phyloP scores from a whole-genome alignment of 1,140 invertebrate genomes.

The Leptinotarsa lineolata region DNA sequence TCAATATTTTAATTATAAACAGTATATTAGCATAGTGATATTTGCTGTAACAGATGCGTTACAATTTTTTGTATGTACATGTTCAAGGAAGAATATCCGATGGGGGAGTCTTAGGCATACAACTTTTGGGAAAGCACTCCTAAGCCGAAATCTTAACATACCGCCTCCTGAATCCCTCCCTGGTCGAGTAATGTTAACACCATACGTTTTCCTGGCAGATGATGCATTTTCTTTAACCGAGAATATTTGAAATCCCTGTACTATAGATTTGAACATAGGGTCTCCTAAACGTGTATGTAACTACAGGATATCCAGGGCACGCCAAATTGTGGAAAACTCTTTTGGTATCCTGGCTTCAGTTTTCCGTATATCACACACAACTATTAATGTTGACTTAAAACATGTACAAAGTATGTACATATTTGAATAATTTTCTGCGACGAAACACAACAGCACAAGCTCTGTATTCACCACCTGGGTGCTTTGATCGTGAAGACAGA shows the following conservation, averaged over 20 bases:
- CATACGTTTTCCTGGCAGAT: slow-evolving; percentile 19
- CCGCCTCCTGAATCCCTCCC: slow-evolving; percentile 7
- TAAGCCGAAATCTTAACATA: slow-evolving; percentile 1
- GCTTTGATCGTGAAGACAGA: slow-evolving; percentile 9
- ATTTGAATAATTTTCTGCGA: slow-evolving; percentile 1
- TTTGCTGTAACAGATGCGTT: slow-evolving; percentile 28
- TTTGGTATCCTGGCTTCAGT: slow-evolving; percentile 8
- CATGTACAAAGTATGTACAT: slow-evolving; percentile 1
- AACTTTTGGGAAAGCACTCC: slow-evolving; percentile 9
- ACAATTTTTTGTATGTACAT: background rate
- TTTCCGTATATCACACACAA: slow-evolving; percentile 9
- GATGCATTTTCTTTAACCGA: slow-evolving; percentile 20
- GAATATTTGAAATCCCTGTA: slow-evolving; percentile 20
- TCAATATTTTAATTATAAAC: background rate
- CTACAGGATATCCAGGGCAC: background rate
- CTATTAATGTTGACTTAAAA: slow-evolving; percentile 9
- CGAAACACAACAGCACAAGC: slow-evolving; percentile 15
- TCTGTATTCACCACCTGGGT: slow-evolving; percentile 10
- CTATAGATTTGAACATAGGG: background rate
- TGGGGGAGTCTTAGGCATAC: slow-evolving; percentile 52
- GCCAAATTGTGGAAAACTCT: background rate
- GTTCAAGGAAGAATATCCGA: slow-evolving; percentile 53
- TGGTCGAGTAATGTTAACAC: background rate
- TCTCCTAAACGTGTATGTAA: slow-evolving; percentile 10
- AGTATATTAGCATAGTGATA: slow-evolving; percentile 30